These are phyloP conservation scores for Campoletis sonorensis DNA, from an alignment of 1,140 invertebrate genomes.

Conservation along the genomic window DNA sequence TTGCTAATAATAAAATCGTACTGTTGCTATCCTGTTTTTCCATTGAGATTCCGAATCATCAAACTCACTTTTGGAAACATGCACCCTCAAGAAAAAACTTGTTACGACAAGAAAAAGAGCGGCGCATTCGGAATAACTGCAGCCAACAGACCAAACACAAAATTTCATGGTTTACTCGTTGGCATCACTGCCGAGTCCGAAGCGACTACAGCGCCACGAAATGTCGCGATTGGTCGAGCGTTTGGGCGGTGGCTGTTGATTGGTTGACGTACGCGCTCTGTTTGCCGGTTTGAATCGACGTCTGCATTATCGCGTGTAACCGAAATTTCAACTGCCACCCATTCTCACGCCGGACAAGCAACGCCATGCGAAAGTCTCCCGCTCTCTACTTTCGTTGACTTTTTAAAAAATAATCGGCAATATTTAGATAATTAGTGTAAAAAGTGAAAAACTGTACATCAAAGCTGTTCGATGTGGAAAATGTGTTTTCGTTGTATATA, in stretches of 20 bases:
- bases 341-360: neutral
- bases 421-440: too few relatives aligned
- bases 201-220: neutral
- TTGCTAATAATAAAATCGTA: too few relatives aligned
- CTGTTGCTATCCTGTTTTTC: too few relatives aligned
- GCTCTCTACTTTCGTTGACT: neutral
- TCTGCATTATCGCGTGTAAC: neutral
- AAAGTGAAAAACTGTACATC: too few relatives aligned
- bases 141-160: neutral
- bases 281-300: neutral
- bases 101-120: too few relatives aligned
- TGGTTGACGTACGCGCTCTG: neutral
- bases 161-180: neutral
- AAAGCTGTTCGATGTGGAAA: too few relatives aligned
- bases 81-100: too few relatives aligned
- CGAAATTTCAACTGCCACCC: constrained; percentile 1
- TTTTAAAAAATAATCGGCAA: neutral
- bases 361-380: neutral
- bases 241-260: neutral
- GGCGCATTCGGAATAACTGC: neutral
- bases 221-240: neutral
- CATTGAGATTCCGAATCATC: too few relatives aligned
- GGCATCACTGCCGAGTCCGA: neutral
- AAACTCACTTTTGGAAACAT: too few relatives aligned
- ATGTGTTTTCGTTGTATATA: too few relatives aligned